Conservation (phyloP, 2,888 invertebrate species). For the Digitonthophagus gazella region DNA sequence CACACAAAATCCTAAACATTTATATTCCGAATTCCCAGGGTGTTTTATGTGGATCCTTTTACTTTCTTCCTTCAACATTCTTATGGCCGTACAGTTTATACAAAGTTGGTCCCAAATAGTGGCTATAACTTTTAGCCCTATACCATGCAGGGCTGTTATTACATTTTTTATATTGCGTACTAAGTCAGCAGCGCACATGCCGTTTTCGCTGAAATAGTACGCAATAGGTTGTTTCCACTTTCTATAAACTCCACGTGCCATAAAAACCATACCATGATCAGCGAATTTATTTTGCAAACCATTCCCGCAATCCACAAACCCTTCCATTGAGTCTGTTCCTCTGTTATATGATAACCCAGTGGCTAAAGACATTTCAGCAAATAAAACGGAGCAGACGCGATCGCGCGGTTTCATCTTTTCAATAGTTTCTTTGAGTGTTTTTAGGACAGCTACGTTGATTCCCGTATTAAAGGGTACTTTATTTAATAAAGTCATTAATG, state of each 20-base stretch:
- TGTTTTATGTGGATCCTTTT: too few species aligned
- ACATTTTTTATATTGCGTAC: too few species aligned
- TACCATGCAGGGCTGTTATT: too few species aligned
- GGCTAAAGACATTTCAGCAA: conserved; percentile 22
- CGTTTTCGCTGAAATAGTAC: conserved; percentile 20
- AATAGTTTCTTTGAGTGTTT: conserved; percentile 14
- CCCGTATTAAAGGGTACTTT: conserved; percentile 19
- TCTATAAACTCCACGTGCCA: conserved; percentile 17
- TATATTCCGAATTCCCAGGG: too few species aligned
- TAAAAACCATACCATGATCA: conserved; percentile 25
- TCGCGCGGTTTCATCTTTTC: conserved; percentile 20
- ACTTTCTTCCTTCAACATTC: too few species aligned
- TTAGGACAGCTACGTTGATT: conserved; percentile 23
- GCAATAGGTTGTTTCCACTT: conserved; percentile 28
- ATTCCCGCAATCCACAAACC: conserved; percentile 24
- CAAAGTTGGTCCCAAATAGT: too few species aligned
- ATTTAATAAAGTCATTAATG: conserved; percentile 21
- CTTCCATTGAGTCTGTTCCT: conserved; percentile 20
- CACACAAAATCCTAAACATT: too few species aligned
- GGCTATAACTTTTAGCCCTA: too few species aligned
- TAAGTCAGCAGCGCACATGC: conserved; percentile 5
- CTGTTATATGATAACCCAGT: conserved; percentile 14
- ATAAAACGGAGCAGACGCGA: conserved; percentile 12
- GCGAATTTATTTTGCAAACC: conserved; percentile 21
- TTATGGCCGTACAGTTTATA: too few species aligned